phyloP scores from a whole-genome alignment of 2,888 invertebrate genomes.

The Rhagophthalmus giganteus region DNA sequence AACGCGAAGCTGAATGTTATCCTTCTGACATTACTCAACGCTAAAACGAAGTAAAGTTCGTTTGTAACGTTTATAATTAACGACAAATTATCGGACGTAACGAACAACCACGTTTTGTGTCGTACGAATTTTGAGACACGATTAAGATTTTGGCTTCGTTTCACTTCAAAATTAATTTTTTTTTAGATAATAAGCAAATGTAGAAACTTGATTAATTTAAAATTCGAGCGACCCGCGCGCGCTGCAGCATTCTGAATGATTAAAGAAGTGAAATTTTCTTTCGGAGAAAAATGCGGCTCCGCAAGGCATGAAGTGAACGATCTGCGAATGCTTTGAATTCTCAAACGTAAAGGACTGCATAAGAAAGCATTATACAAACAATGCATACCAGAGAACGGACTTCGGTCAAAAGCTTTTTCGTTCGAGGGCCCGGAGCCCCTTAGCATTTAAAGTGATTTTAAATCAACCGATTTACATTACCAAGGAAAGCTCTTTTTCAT shows the following conservation, averaged over 20 bases:
- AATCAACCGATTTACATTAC: conserved; percentile 49
- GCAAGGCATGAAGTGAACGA: conserved; percentile 24
- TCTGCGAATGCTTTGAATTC: conserved; percentile 31
- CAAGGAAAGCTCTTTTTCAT: conserved; percentile 34
- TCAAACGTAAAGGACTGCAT: conserved; percentile 44
- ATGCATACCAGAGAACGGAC: conserved; percentile 46
- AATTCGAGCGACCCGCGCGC: too few relatives aligned
- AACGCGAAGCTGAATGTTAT: too few relatives aligned
- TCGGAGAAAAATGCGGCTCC: conserved; percentile 13
- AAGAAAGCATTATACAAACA: conserved; percentile 53
- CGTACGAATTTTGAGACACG: too few relatives aligned
- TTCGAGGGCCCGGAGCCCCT: conserved; percentile 41
- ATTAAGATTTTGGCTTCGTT: too few relatives aligned
- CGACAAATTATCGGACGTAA: too few relatives aligned
- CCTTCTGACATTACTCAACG: too few relatives aligned
- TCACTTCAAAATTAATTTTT: too few relatives aligned
- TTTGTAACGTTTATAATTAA: too few relatives aligned
- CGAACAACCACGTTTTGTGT: too few relatives aligned
- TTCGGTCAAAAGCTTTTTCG: conserved; percentile 35
- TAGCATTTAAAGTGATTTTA: conserved; percentile 53
- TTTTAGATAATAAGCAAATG: too few relatives aligned
- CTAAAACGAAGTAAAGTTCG: too few relatives aligned
- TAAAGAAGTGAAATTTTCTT: conserved; percentile 18
- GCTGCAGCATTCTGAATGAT: conserved; percentile 19
- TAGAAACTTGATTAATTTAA: too few relatives aligned